Percentiles rank a stretch among this genome's conserved stretches.
Conservation (phyloP, 1,140 invertebrate species). For the Centruroides vittatus region DNA sequence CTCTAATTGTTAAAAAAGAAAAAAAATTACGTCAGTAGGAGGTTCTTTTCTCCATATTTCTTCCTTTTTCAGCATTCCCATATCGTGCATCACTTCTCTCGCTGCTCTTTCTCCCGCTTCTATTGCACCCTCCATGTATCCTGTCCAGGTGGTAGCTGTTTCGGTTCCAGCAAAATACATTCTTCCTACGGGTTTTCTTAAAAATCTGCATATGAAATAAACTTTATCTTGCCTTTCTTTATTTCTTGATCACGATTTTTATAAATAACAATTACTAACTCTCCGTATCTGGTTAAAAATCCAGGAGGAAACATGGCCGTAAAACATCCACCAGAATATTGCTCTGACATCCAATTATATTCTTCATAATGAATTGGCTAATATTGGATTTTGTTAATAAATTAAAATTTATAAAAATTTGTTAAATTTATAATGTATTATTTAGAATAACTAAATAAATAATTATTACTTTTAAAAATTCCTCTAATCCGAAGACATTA, state of each 20-base stretch:
- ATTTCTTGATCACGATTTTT: no score
- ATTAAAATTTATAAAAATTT: no score
- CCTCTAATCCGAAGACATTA: no score
- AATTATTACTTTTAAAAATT: no score
- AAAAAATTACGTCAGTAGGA: no score
- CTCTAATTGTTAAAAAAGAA: no score
- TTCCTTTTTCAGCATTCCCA: constrained; percentile 6
- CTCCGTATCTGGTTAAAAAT: constrained; percentile 28
- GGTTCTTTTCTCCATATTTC: neutral
- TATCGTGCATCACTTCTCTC: constrained; percentile 20
- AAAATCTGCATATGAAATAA: neutral
- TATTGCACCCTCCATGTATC: constrained; percentile 35
- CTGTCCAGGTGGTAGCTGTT: constrained; percentile 32
- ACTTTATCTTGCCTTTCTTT: no score
- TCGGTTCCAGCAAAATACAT: constrained; percentile 35
- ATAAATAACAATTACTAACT: constrained; percentile 17
- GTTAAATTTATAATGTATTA: no score
- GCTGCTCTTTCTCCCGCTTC: constrained; percentile 31
- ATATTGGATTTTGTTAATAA: no score
- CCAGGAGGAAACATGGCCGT: constrained; percentile 28
- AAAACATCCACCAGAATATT: constrained; percentile 33
- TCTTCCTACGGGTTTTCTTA: constrained; percentile 19
- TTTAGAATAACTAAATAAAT: no score
- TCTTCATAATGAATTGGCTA: constrained; percentile 30
- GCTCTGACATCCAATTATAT: constrained; percentile 31